These are phyloP conservation scores for Muricea muricata DNA, from an alignment of 92 coral and sea anemone species.

Conservation along the genomic window DNA sequence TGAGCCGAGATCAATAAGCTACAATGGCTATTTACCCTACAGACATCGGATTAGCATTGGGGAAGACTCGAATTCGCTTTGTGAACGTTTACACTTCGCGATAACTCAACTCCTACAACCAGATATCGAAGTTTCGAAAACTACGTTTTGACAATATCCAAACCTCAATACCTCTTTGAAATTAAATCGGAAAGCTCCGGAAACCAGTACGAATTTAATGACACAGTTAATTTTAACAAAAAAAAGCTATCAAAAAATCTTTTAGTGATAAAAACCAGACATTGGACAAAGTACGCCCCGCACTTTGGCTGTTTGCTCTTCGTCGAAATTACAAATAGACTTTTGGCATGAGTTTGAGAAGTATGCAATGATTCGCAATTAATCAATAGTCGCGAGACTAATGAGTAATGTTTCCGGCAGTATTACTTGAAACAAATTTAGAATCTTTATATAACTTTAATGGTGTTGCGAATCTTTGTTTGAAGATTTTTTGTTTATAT, in stretches of 20 bases:
- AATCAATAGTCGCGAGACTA: neutral
- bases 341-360: neutral
- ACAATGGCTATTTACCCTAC: constrained; percentile 50
- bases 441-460: neutral
- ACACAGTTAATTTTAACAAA: neutral
- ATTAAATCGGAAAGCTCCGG: neutral
- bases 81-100: neutral
- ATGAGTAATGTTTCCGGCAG: constrained; percentile 14
- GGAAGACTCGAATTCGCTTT: constrained; percentile 11
- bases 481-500: neutral
- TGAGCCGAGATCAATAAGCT: constrained; percentile 34
- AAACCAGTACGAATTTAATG: neutral
- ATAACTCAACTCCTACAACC: neutral
- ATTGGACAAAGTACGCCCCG: neutral
- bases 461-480: neutral
- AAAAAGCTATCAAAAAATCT: neutral
- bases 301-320: neutral
- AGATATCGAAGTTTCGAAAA: neutral
- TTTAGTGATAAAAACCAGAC: constrained; percentile 5
- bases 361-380: neutral
- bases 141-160: neutral
- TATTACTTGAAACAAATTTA: neutral
- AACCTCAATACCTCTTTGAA: neutral
- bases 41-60: constrained; percentile 43
- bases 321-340: neutral